Evolutionary conservation across 2,888 invertebrate species (phyloP), one percentile per base, ranked within the genome.

Genomic region (Plutella xylostella): DNA sequence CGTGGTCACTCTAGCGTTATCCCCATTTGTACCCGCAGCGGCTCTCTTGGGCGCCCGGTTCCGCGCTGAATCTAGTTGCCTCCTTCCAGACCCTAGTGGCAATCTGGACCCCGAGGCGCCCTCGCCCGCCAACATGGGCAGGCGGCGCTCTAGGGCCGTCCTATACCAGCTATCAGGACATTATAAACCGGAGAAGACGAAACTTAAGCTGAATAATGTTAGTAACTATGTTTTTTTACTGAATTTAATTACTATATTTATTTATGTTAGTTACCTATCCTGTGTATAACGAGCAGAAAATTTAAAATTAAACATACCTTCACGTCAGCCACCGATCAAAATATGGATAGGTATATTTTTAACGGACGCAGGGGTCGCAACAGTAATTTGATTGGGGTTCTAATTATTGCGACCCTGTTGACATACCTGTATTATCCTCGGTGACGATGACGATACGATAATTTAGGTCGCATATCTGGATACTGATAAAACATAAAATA

Each of bases 131-230:
- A 95, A 95, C 86, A 96, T 96, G 86, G 95, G 94, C 59, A 86
- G 97, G 56, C 87, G 97, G 65, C 88, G 97, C 63, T 96, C 96
- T 70, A 88, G 97, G 67, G 97, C 97, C 35, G 97, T 97, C 48
- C 90, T 97, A 52, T 97, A 97, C 85, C 97, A 97, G 85, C 89
- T 97, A 61, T 97, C 96, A 58, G 97, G 97, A 53, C 97, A 97
- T 82, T 97, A 97, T 84, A 96, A 94, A 74, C 95, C 94, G 68
- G 96, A 96, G 78, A 94, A 94, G 73, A 90, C 91, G 83, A 94
- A 97, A 86, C 92, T 91, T 56, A 97, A 97, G 86, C 87, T 97
- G 60, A 96, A 96, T 82, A 97, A 95, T 86, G 97, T 96, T 87
- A 92, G 93, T 89, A 66, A 75, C 74, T n/a, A 74, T 75, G 75